phyloP scores from a whole-genome alignment of 2,888 invertebrate genomes.

The Heliconius erato region DNA sequence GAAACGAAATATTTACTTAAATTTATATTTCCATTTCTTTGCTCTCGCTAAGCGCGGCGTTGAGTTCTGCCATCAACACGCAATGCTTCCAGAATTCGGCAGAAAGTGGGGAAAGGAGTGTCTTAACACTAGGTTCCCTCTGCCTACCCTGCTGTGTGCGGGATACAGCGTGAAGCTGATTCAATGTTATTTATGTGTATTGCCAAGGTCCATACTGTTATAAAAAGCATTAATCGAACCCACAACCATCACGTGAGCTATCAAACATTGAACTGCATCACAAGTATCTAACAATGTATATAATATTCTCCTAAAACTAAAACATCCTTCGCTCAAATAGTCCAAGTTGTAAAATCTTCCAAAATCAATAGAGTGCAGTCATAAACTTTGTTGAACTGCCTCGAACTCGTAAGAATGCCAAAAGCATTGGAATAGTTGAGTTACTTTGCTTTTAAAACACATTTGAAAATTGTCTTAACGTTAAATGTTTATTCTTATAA shows the following conservation, averaged over 20 bases:
- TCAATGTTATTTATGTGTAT: too few species aligned
- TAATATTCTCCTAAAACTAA: slow-evolving; percentile 1
- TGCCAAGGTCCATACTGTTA: too few species aligned
- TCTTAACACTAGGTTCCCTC: too few species aligned
- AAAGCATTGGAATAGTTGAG: slow-evolving; percentile 42
- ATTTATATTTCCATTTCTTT: too few species aligned
- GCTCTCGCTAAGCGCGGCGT: too few species aligned
- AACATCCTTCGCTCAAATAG: slow-evolving; percentile 1
- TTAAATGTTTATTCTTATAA: slow-evolving; percentile 43
- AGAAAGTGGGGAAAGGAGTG: too few species aligned
- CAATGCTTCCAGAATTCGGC: too few species aligned
- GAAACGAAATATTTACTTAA: too few species aligned
- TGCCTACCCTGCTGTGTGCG: too few species aligned
- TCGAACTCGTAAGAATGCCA: slow-evolving; percentile 35
- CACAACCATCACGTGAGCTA: background rate
- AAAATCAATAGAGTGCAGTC: slow-evolving; percentile 33
- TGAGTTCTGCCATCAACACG: too few species aligned
- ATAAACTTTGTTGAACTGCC: slow-evolving; percentile 33
- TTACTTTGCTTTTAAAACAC: slow-evolving; percentile 44
- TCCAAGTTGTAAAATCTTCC: slow-evolving; percentile 17
- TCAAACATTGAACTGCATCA: background rate
- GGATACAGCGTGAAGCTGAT: too few species aligned
- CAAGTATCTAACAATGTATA: background rate
- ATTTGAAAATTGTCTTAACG: slow-evolving; percentile 44
- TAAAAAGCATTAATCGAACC: background rate